Evolutionary conservation across 2,797 vertebrate genomes (phyloP).

Genomic region (Lacerta viridis): DNA sequence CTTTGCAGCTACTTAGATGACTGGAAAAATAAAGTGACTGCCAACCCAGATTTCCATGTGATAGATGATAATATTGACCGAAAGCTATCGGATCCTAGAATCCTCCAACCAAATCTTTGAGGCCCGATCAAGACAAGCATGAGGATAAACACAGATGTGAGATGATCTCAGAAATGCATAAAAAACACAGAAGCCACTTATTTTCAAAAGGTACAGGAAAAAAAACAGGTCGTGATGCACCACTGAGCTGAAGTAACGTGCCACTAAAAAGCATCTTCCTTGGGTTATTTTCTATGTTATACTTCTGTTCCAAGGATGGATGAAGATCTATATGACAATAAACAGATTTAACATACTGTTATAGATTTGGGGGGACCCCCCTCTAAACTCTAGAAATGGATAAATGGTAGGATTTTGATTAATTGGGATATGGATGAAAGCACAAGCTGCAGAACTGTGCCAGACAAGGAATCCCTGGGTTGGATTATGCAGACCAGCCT

Average conservation of each 20-base stretch:
- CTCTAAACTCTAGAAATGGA: too few species aligned
- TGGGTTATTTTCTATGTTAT: not conserved
- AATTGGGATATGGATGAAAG: too few species aligned
- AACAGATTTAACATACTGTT: not conserved
- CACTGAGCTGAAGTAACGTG: not conserved
- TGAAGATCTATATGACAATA: not conserved
- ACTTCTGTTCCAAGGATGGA: not conserved
- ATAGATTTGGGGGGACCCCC: too few species aligned
- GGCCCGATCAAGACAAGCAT: not conserved
- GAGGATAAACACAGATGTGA: not conserved
- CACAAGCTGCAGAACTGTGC: too few species aligned
- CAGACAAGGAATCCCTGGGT: too few species aligned
- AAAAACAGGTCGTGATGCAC: not conserved
- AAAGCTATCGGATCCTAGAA: not conserved
- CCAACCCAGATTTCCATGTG: slow-evolving; percentile 36
- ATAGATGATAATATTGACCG: slow-evolving; percentile 29
- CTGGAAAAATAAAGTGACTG: not conserved
- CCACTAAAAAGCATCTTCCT: not conserved
- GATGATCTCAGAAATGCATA: not conserved
- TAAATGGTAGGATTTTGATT: too few species aligned
- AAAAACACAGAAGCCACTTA: not conserved
- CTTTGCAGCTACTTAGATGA: slow-evolving; percentile 58
- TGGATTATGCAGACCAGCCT: too few species aligned
- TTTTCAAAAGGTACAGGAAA: not conserved
- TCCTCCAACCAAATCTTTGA: slow-evolving; percentile 18